These are phyloP conservation scores for Sebastes glaucus DNA, from an alignment of 2,797 vertebrate genomes.

Conservation along the genomic window DNA sequence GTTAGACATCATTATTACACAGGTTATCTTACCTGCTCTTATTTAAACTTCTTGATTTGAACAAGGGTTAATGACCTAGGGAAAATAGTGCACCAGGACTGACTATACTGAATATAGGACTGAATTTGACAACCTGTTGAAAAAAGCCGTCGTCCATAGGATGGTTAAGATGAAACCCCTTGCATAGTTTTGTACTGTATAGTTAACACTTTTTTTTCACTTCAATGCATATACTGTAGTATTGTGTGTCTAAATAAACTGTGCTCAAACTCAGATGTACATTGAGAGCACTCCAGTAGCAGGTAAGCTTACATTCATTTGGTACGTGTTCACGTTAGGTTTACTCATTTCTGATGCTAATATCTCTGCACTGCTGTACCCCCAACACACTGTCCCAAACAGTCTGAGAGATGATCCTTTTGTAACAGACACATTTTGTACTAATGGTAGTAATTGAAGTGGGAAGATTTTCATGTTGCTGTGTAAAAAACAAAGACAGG, in stretches of 20 bases:
- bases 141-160: background rate
- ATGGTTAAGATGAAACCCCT: constrained; percentile 22
- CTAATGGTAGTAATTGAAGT: constrained; percentile 72
- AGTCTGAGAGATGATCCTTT: constrained; percentile 62
- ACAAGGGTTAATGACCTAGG: background rate
- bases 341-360: constrained; percentile 37
- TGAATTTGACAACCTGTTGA: constrained; percentile 13
- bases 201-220: constrained; percentile 51
- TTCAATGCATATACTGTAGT: constrained; percentile 50
- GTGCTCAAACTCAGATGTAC: constrained; percentile 37
- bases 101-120: background rate
- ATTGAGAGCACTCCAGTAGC: constrained; percentile 37
- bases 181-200: constrained; percentile 64
- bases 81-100: constrained; percentile 6
- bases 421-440: constrained; percentile 81
- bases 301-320: constrained; percentile 34
- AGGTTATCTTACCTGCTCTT: constrained; percentile 14
- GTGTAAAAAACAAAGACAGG: constrained; percentile 51
- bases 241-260: constrained; percentile 44
- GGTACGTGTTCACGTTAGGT: constrained; percentile 28
- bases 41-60: constrained; percentile 33
- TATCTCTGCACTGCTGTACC: constrained; percentile 66
- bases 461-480: constrained; percentile 65
- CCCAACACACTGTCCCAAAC: constrained; percentile 41
- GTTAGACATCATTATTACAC: background rate